Base-by-base conservation (phyloP, 2,888 invertebrate genomes). In the Sabatieria punctata region DNA sequence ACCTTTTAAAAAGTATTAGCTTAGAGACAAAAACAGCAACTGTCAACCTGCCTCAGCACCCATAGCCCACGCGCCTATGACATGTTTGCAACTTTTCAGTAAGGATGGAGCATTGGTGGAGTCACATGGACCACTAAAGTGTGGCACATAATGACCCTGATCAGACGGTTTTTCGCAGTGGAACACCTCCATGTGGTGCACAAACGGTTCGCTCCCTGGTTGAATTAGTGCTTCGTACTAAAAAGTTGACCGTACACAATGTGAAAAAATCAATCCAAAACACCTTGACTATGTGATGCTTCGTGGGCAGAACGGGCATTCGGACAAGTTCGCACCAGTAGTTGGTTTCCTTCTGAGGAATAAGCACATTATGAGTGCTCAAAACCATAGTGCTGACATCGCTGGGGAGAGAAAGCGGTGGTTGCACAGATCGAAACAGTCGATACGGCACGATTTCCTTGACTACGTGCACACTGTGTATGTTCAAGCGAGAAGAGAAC, bases 131-230 rank as follows among this genome's bases (percentile, higher is more conserved):
- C 89, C 93, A 54, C 71, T 69, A 67, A 85, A 93, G 23, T 76
- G 62, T 0, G 85, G 83, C 36, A 91, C 46, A 21, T 50, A 50
- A 6, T 51, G 52, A 2, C 43, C 23, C 19, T 18, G 15, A n/a
- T 3, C 18, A 2, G 25, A 4, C 4, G 11, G 35, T 3, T 19
- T 8, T 18, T 83, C 82, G 64, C 95, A 97, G 65, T 93, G 86
- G 61, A 91, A 95, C 1, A 95, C 77, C 72, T 95, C 95, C 85
- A 97, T 89, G 67, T 97, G 97, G 69, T 97, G 97, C 0, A 97
- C 88, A 23, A 95, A 63, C 22, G 81, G 81, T 63, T 85, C 82
- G 56, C 82, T 84, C 1, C 79, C 80, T 49, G 71, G 65, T 40
- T 82, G 77, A 47, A 97, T 83, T 1, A 78, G 71, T 0, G 91